Base-by-base conservation (phyloP, 2,888 invertebrate species). In the Microplitis deprimator region DNA sequence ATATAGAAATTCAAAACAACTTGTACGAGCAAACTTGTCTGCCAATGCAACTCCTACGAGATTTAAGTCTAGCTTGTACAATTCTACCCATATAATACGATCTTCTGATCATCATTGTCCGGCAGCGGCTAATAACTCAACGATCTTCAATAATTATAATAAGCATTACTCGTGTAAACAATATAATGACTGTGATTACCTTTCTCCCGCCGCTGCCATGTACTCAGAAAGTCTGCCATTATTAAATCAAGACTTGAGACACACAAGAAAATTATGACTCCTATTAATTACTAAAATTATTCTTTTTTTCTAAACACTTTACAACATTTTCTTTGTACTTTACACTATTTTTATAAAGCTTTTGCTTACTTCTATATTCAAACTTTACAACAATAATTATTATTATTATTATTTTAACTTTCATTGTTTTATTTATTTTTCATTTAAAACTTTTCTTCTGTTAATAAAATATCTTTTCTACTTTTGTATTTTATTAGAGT, bases 191-290 rank as follows among this genome's bases (percentile, higher is more conserved):
- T 64, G 76, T 62, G 79, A 62, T 29, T 67, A 76, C 40, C 59
- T 50, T 50, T 13, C 50, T 50, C 50, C 50, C 50, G 50, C 50
- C 10, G 50, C 50, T 50, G 13, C 10, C 16, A 77, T 73, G 67
- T 80, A 79, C 78, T 82, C 85, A 38, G 86, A 86, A 71, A 86
- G 83, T 59, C 80, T 82, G 70, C 86, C 86, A 13, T 80, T 86
- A 20, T 79, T 85, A 40, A 60, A 79, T 38, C 68, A 65, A 41
- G 74, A 60, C 41, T 79, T 68, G 76, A 62, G 64, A 38, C 17
- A 69, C 10, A 65, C 20, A 68, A 62, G 59, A 10, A 68, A 73
- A 69, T 39, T 68, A 67, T 20, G 40, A 73, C 29, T 77, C n/a
- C 59, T 10, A 50, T 50, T 50, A 50, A 10, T 50, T 50, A 13